Conservation (phyloP, 2,888 invertebrate genomes). For the Rhogogaster chlorosoma region DNA sequence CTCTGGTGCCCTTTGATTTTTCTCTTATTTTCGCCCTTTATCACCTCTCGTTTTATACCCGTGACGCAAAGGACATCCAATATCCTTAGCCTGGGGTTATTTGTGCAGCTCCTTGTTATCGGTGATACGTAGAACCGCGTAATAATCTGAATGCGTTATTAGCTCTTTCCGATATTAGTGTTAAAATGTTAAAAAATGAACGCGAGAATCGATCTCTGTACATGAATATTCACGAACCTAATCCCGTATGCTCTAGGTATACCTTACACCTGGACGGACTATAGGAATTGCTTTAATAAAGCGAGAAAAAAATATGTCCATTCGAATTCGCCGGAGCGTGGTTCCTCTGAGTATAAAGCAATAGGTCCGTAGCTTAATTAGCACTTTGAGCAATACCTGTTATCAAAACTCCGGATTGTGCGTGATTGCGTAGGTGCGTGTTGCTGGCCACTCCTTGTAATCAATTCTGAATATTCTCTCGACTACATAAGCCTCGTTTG, state of each 20-base stretch:
- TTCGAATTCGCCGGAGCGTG: background rate
- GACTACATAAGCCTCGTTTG: background rate
- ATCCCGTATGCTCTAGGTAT: background rate
- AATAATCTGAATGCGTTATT: background rate
- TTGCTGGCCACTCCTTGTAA: conserved; percentile 16
- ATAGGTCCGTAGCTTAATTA: background rate
- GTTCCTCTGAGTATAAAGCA: background rate
- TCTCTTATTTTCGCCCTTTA: background rate
- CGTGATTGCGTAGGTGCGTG: conserved; percentile 14
- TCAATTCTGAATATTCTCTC: conserved; percentile 24
- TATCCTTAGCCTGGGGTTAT: background rate
- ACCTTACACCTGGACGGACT: background rate
- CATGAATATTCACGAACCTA: background rate
- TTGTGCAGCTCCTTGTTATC: background rate
- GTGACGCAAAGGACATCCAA: background rate
- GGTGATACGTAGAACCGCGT: background rate
- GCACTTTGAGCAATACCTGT: background rate
- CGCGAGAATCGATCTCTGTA: background rate
- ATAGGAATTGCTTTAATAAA: background rate
- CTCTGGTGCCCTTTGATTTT: background rate
- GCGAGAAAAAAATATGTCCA: background rate
- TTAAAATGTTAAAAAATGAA: background rate
- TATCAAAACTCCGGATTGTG: background rate
- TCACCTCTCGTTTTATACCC: background rate
- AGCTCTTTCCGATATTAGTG: background rate